These are phyloP conservation scores for Cryptosula pallasiana DNA, from an alignment of 2,888 invertebrate genomes.

Conservation along the genomic window DNA sequence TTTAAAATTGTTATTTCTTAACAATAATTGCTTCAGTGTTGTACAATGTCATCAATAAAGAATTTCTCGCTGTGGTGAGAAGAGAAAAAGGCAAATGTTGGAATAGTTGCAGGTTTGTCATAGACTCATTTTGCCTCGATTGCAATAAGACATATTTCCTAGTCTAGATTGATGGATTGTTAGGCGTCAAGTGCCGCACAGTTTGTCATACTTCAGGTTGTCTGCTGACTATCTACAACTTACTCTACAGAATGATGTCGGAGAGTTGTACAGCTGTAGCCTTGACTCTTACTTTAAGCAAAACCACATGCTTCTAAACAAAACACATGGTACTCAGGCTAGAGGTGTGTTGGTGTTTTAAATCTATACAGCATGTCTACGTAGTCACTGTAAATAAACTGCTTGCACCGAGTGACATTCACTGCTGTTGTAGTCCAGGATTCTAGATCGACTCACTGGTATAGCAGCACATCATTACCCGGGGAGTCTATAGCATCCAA, in stretches of 20 bases:
- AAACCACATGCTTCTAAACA: neutral
- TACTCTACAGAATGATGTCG: neutral
- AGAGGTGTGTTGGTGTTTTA: neutral
- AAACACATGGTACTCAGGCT: neutral
- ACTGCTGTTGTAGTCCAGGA: neutral
- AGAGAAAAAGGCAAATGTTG: neutral
- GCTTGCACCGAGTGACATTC: no score
- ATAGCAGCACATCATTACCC: neutral
- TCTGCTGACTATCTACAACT: neutral
- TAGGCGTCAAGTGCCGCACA: no score
- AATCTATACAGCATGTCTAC: no score
- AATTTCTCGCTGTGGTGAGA: neutral
- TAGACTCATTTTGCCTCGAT: no score
- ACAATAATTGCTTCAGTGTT: neutral
- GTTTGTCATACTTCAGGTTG: no score
- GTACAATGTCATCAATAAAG: neutral
- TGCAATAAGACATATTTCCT: no score
- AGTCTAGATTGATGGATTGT: no score
- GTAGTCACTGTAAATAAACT: no score
- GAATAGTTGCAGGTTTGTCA: neutral
- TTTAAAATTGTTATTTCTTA: no score
- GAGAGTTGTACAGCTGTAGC: neutral
- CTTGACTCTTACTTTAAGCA: slow-evolving; percentile 1
- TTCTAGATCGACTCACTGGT: neutral
- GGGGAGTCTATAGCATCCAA: neutral